Conservation (phyloP, 64 coral and sea anemone species). For the Actinia tenebrosa region DNA sequence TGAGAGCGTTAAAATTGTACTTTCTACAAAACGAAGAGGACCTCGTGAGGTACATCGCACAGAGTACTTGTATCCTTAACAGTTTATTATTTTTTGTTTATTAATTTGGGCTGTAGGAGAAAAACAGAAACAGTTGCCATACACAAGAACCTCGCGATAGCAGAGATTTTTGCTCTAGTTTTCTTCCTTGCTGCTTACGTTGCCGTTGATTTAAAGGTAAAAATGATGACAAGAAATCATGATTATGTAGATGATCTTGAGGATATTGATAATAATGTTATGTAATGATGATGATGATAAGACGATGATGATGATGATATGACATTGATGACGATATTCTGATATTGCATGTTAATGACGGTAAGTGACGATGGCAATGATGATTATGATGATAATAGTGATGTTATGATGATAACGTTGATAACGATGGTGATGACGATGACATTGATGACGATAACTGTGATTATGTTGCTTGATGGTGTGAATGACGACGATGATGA, state of each 20-base stretch:
- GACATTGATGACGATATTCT: background rate
- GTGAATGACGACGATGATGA: too few relatives aligned
- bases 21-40: too few relatives aligned
- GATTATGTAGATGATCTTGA: background rate
- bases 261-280: background rate
- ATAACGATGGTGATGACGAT: background rate
- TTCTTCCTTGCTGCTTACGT: conserved; percentile 36
- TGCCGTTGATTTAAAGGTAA: conserved; percentile 18
- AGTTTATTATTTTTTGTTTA: background rate
- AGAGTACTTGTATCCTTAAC: background rate
- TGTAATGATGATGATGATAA: background rate
- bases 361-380: background rate
- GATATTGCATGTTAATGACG: background rate
- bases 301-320: background rate
- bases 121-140: conserved; percentile 42
- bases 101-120: conserved; percentile 4
- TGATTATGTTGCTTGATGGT: too few relatives aligned
- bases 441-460: background rate
- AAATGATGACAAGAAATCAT: too few relatives aligned
- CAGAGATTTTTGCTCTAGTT: conserved; percentile 25
- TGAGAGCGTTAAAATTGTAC: too few relatives aligned
- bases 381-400: background rate
- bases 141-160: conserved; percentile 51
- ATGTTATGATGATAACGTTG: background rate
- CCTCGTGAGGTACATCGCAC: too few relatives aligned